A percentile compares a stretch with the other conserved stretches of the same genome.
These are phyloP conservation scores for Acromyrmex echinatior DNA, from an alignment of 1,140 invertebrate species.

Conservation along the genomic window DNA sequence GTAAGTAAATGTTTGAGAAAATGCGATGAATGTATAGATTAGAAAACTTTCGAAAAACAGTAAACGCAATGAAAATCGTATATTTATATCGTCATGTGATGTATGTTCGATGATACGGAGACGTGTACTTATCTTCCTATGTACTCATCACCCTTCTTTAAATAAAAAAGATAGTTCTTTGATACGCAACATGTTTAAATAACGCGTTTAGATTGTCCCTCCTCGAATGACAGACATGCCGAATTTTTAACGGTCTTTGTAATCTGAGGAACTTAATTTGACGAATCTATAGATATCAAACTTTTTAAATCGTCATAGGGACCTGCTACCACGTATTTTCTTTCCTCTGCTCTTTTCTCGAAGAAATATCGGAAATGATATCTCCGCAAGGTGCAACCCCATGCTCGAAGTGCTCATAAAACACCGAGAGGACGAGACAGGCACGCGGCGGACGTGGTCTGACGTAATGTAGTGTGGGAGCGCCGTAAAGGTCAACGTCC, in stretches of 20 bases:
- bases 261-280: not conserved
- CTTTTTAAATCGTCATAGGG: not conserved
- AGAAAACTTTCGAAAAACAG: not conserved
- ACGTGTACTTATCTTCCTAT: slow-evolving; percentile 47
- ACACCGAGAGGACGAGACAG: slow-evolving; percentile 61
- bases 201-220: not conserved
- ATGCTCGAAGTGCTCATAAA: slow-evolving; percentile 53
- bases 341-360: not conserved
- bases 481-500: slow-evolving; percentile 79
- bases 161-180: slow-evolving; percentile 42
- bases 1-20: not conserved
- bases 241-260: not conserved
- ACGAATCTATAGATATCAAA: not conserved
- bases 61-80: not conserved
- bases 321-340: not conserved
- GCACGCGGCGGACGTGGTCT: slow-evolving; percentile 69
- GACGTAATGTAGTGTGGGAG: slow-evolving; percentile 82
- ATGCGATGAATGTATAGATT: not conserved
- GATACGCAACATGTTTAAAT: not conserved
- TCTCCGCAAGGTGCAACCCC: slow-evolving; percentile 62
- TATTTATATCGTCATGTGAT: not conserved
- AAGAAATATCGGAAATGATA: slow-evolving; percentile 15
- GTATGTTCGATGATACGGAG: not conserved
- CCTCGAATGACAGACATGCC: no score
- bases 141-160: slow-evolving; percentile 34